phyloP scores from a whole-genome alignment of 2,797 vertebrate genomes.

The Fistularia commersonii region DNA sequence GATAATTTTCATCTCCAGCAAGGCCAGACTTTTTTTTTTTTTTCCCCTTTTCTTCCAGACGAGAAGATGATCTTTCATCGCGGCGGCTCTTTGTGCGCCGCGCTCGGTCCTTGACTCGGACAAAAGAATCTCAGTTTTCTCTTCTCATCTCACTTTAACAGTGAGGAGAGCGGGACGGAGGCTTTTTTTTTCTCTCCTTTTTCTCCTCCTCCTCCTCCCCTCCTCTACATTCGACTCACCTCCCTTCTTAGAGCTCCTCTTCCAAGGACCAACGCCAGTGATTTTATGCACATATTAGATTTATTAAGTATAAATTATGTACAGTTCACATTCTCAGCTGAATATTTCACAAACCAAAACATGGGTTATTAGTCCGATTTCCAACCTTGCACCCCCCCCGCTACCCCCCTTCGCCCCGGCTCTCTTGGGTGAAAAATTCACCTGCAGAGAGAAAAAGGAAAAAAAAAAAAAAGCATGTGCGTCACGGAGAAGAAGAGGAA shows the following conservation, averaged over 20 bases:
- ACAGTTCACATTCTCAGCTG: background rate
- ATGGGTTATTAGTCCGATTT: background rate
- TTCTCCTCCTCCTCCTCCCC: too few relatives aligned
- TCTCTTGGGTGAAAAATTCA: too few relatives aligned
- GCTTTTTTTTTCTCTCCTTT: too few relatives aligned
- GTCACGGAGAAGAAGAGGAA: too few relatives aligned
- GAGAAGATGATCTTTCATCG: conserved; percentile 7
- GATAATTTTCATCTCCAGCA: conserved; percentile 1
- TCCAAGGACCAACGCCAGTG: background rate
- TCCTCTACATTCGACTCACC: conserved; percentile 3
- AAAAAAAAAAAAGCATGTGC: too few relatives aligned
- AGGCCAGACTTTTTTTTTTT: conserved; percentile 13
- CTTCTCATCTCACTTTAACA: background rate
- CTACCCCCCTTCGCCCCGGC: too few relatives aligned
- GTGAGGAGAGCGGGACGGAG: too few relatives aligned
- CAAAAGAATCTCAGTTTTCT: too few relatives aligned
- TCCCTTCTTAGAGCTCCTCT: background rate
- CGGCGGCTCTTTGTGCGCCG: too few relatives aligned
- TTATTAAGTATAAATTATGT: background rate
- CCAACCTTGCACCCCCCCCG: background rate
- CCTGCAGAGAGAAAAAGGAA: too few relatives aligned
- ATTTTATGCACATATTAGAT: background rate
- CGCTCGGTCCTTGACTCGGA: too few relatives aligned
- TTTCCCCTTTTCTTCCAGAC: conserved; percentile 1
- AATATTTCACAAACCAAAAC: background rate